phyloP scores from a whole-genome alignment of 2,113 vertebrate genomes.

The Trichechus manatus region DNA sequence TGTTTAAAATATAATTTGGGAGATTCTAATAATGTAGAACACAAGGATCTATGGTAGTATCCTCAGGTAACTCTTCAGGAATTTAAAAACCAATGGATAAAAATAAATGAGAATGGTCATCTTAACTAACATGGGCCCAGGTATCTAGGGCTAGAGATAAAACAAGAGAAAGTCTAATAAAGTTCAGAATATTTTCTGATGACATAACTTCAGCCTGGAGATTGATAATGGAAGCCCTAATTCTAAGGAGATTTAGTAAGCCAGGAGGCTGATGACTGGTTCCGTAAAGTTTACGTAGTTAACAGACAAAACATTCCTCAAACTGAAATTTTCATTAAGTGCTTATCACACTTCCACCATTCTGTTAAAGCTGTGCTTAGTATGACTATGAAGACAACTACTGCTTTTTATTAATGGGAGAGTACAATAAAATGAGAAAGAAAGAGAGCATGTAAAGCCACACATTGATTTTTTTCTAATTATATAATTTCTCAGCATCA shows the following conservation, averaged over 20 bases:
- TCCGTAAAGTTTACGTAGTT: neutral
- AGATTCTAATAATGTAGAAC: conserved; percentile 75
- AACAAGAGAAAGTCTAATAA: neutral
- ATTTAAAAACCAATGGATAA: conserved; percentile 24
- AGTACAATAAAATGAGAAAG: conserved; percentile 48
- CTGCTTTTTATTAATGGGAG: conserved; percentile 27
- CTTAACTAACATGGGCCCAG: neutral
- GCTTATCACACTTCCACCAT: conserved; percentile 3
- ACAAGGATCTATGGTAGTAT: conserved; percentile 62
- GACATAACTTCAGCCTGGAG: neutral
- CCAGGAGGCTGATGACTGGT: neutral
- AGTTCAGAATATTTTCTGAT: neutral
- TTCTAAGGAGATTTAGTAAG: neutral
- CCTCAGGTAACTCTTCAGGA: conserved; percentile 47
- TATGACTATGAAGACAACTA: neutral
- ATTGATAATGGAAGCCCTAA: neutral
- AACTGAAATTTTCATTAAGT: conserved; percentile 45
- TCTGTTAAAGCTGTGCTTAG: neutral
- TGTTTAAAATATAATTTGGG: conserved; percentile 87
- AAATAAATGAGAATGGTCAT: conserved; percentile 63
- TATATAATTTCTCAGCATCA: conserved; percentile 61
- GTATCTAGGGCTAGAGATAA: neutral
- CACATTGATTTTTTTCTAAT: neutral
- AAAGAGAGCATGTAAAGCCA: conserved; percentile 79
- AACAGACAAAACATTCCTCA: conserved; percentile 11